Evolutionary conservation across 2,888 invertebrate genomes (phyloP).

Genomic region (Cryptosula pallasiana): DNA sequence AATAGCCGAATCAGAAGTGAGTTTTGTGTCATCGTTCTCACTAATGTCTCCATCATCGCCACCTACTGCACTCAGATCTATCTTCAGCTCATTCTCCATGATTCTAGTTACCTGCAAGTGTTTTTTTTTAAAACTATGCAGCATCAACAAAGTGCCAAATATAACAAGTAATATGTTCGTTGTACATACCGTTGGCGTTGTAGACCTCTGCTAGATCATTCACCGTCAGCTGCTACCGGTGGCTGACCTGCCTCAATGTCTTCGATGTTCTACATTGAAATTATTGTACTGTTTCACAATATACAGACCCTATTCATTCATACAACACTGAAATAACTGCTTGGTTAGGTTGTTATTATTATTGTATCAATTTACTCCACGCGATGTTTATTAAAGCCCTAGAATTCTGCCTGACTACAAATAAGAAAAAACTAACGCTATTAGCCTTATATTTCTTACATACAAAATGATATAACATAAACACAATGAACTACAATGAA

Average conservation of each 20-base stretch:
- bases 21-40: background rate
- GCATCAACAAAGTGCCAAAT: too few species aligned
- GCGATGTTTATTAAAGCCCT: background rate
- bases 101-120: too few species aligned
- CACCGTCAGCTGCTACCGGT: background rate
- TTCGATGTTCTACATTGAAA: too few species aligned
- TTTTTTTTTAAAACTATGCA: too few species aligned
- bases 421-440: constrained; percentile 15
- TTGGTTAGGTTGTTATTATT: background rate
- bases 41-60: background rate
- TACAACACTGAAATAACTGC: too few species aligned
- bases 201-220: background rate
- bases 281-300: too few species aligned
- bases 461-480: background rate
- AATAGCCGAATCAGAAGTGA: background rate
- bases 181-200: background rate
- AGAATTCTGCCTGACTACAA: constrained; percentile 4
- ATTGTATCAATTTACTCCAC: background rate
- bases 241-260: background rate
- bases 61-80: background rate
- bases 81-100: background rate
- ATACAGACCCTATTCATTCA: too few species aligned
- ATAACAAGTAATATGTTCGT: too few species aligned
- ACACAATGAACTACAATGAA: background rate
- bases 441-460: background rate